Evolutionary conservation across 2,113 vertebrate species (phyloP).

Genomic region (Tragelaphus strepsiceros): DNA sequence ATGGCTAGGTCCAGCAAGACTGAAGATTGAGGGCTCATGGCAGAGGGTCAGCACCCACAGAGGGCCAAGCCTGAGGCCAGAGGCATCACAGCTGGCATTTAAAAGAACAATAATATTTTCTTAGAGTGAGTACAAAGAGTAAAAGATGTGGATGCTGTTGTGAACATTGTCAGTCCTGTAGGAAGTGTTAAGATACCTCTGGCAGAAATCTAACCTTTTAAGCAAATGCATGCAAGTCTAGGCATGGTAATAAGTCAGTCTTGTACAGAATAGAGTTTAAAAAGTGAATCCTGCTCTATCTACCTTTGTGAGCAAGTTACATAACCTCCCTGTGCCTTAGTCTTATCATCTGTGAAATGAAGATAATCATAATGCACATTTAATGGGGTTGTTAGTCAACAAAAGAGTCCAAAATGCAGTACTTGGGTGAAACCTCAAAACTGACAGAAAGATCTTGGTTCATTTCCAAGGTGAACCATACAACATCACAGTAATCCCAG

Average conservation of each 20-base stretch:
- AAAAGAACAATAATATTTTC: not conserved
- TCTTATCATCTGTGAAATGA: not conserved
- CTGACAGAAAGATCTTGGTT: not conserved
- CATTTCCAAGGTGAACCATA: not conserved
- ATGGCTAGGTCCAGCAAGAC: not conserved
- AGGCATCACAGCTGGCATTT: rapidly evolving
- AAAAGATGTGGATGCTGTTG: not conserved
- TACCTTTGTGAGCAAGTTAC: not conserved
- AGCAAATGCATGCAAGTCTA: not conserved
- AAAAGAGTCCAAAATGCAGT: not conserved
- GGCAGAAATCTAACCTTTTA: not conserved
- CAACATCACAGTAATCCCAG: not conserved
- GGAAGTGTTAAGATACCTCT: not conserved
- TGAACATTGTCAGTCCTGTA: not conserved
- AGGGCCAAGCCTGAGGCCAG: not conserved
- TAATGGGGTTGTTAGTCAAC: not conserved
- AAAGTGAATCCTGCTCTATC: not conserved
- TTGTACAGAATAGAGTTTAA: not conserved
- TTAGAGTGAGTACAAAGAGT: not conserved
- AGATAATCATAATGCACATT: not conserved
- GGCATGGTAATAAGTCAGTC: not conserved
- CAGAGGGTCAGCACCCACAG: not conserved
- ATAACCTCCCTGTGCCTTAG: not conserved
- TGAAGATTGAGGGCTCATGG: not conserved
- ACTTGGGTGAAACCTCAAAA: not conserved